Evolutionary conservation across 2,888 invertebrate species (phyloP).

Genomic region (Metalampra italica): DNA sequence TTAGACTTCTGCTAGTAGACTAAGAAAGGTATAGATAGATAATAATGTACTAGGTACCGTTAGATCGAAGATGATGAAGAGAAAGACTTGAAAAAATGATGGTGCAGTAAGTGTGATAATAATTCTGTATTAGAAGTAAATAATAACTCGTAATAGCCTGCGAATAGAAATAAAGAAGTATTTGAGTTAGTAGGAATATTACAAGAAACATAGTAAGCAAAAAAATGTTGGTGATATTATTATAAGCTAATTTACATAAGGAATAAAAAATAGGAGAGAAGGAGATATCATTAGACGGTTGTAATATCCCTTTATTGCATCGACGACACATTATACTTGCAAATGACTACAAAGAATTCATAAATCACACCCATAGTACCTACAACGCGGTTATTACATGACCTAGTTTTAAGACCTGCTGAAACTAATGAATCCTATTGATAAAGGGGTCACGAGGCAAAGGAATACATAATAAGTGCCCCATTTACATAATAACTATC

Average conservation of each 20-base stretch:
- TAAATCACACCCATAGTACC: not conserved
- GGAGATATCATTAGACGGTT: not conserved
- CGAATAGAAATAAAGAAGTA: slow-evolving; percentile 10
- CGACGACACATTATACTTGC: slow-evolving; percentile 4
- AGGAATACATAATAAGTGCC: not conserved
- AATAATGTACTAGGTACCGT: slow-evolving; percentile 25
- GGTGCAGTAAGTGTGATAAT: slow-evolving; percentile 22
- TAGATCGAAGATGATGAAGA: slow-evolving; percentile 28
- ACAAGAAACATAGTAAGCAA: not conserved
- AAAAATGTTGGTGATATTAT: not conserved
- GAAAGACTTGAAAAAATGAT: slow-evolving; percentile 31
- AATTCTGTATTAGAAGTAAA: slow-evolving; percentile 7
- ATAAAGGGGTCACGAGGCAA: not conserved
- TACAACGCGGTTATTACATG: not conserved
- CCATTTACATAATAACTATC: too few relatives aligned
- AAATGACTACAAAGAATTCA: slow-evolving; percentile 3
- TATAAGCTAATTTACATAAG: not conserved
- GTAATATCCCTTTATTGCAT: slow-evolving; percentile 1
- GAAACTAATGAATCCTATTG: not conserved
- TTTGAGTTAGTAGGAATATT: not conserved
- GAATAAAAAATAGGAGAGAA: not conserved
- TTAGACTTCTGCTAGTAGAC: not conserved
- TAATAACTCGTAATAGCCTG: slow-evolving; percentile 13
- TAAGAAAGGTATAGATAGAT: slow-evolving; percentile 11
- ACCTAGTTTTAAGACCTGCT: not conserved